A percentile compares a stretch with the other conserved stretches of the same genome.
These are phyloP conservation scores for Drosophila murphyi DNA, from an alignment of 1,140 invertebrate genomes.

Conservation along the genomic window DNA sequence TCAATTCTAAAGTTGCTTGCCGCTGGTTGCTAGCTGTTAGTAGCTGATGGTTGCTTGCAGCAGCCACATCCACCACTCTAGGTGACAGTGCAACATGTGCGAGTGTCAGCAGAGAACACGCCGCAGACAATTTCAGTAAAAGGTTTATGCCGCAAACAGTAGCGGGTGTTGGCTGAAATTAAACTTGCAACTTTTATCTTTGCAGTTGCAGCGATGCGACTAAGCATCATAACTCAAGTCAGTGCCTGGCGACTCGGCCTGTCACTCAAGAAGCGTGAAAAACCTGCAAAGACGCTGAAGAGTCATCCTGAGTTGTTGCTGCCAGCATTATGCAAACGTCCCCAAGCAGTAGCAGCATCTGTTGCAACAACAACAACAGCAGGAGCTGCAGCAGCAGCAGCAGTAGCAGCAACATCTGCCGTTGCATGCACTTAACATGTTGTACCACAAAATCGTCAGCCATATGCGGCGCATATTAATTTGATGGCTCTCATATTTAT, in stretches of 20 bases:
- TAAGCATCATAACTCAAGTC: slow-evolving; percentile 78
- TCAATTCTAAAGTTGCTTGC: slow-evolving; percentile 10
- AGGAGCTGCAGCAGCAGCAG: slow-evolving; percentile 17
- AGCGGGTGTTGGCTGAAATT: slow-evolving; percentile 59
- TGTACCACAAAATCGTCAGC: slow-evolving; percentile 81
- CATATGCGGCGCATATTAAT: slow-evolving; percentile 82
- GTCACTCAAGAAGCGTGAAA: slow-evolving; percentile 75
- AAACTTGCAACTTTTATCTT: slow-evolving; percentile 68
- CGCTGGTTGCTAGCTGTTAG: slow-evolving; percentile 16
- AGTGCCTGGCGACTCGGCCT: slow-evolving; percentile 43
- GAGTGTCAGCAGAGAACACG: slow-evolving; percentile 46
- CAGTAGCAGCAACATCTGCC: slow-evolving; percentile 43
- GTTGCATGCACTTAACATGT: slow-evolving; percentile 79
- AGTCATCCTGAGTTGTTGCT: slow-evolving; percentile 47
- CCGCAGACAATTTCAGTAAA: slow-evolving; percentile 77
- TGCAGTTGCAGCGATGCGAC: slow-evolving; percentile 58
- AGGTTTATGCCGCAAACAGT: slow-evolving; percentile 66
- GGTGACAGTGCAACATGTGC: slow-evolving; percentile 78
- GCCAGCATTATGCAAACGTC: slow-evolving; percentile 68
- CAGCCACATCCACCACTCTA: slow-evolving; percentile 52
- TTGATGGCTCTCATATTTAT: slow-evolving; percentile 83
- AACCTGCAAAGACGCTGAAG: slow-evolving; percentile 66
- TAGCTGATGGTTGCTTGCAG: neutral
- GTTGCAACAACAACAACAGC: neutral
- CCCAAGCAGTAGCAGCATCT: slow-evolving; percentile 32